Evolutionary conservation across 2,113 vertebrate species (phyloP).

Genomic region (Lampris megalopsis): DNA sequence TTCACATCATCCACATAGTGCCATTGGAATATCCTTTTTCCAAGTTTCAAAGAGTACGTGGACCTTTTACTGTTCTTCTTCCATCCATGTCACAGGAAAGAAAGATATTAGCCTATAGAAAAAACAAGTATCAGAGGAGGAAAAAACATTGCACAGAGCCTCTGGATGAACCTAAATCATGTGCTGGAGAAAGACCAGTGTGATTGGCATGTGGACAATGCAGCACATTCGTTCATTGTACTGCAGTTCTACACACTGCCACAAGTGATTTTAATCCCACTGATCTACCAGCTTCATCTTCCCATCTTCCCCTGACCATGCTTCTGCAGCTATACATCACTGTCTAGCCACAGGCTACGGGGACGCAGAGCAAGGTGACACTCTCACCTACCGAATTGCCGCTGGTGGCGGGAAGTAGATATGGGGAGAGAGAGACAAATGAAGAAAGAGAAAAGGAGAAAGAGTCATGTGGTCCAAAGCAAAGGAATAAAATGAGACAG

Average conservation of each 20-base stretch:
- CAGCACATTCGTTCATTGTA: constrained; percentile 53
- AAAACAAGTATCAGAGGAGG: constrained; percentile 25
- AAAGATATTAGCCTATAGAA: background rate
- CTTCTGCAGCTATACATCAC: constrained; percentile 70
- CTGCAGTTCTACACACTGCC: constrained; percentile 48
- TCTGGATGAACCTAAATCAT: constrained; percentile 33
- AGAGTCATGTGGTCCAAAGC: constrained; percentile 39
- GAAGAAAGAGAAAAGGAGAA: background rate
- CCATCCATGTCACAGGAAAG: constrained; percentile 7
- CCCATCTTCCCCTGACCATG: constrained; percentile 29
- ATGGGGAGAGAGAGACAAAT: background rate
- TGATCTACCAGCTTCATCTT: constrained; percentile 61
- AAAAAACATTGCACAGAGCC: constrained; percentile 5
- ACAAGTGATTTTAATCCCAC: constrained; percentile 67
- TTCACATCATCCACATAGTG: background rate
- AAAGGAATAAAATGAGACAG: constrained; percentile 17
- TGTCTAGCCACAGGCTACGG: constrained; percentile 63
- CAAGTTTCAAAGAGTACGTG: too few relatives aligned
- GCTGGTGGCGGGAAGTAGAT: constrained; percentile 42
- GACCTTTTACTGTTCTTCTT: background rate
- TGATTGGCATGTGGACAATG: constrained; percentile 55
- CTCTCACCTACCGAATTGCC: constrained; percentile 44
- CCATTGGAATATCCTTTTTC: too few relatives aligned
- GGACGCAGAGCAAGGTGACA: constrained; percentile 70
- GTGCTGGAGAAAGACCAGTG: constrained; percentile 13